These are phyloP conservation scores for Aplidium turbinatum DNA, from an alignment of 23 tunicate species.

Conservation along the genomic window DNA sequence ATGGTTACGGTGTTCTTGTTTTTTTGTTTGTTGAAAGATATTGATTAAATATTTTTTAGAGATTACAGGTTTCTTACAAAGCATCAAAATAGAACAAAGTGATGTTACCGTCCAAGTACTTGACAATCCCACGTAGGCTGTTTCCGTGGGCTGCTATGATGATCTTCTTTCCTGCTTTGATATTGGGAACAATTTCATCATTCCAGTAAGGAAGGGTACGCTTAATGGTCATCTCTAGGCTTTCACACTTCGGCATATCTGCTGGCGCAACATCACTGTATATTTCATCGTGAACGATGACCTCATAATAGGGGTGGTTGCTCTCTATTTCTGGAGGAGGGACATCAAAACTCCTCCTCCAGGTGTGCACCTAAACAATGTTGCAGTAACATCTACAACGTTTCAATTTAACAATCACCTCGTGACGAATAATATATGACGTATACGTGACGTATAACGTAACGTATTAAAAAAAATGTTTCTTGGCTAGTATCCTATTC, in stretches of 20 bases:
- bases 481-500: too few relatives aligned
- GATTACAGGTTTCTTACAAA: too few relatives aligned
- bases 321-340: slow-evolving; percentile 91
- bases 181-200: slow-evolving; percentile 84
- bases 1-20: too few relatives aligned
- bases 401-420: too few relatives aligned
- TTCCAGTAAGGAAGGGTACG: slow-evolving; percentile 97
- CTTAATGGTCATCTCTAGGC: slow-evolving; percentile 87
- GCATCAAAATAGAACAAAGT: too few relatives aligned
- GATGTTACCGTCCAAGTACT: slow-evolving; percentile 64
- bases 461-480: too few relatives aligned
- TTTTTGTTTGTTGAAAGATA: too few relatives aligned
- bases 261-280: slow-evolving; percentile 73
- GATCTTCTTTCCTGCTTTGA: slow-evolving; percentile 84
- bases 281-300: slow-evolving; percentile 55
- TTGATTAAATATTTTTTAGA: too few relatives aligned
- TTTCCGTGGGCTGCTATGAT: slow-evolving; percentile 98
- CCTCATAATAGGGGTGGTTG: slow-evolving; percentile 54
- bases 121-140: slow-evolving; percentile 96
- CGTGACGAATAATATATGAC: too few relatives aligned
- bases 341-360: slow-evolving; percentile 89
- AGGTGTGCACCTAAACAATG: slow-evolving; percentile 76
- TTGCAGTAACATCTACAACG: too few relatives aligned
- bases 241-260: slow-evolving; percentile 87
- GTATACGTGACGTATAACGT: too few relatives aligned